These are phyloP conservation scores for Bombylius discolor DNA, from an alignment of 2,888 invertebrate species.

Conservation along the genomic window DNA sequence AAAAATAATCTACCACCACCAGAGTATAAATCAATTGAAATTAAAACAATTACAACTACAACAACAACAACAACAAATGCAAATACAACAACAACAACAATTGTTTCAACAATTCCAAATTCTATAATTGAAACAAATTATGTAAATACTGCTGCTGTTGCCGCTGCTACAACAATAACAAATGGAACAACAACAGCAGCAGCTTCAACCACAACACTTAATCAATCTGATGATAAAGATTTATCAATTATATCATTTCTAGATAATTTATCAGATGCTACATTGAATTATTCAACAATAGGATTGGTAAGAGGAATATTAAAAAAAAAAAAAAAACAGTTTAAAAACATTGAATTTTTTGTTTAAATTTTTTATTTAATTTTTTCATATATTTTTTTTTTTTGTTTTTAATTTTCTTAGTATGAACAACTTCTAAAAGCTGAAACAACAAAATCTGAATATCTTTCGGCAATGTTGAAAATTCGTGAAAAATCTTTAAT, in stretches of 20 bases:
- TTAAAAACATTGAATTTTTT: too few relatives aligned
- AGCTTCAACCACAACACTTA: conserved; percentile 20
- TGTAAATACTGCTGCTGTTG: too few relatives aligned
- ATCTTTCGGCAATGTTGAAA: conserved; percentile 50
- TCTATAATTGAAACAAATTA: background rate
- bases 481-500: conserved; percentile 52
- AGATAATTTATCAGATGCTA: conserved; percentile 20
- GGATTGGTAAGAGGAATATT: conserved; percentile 23
- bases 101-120: background rate
- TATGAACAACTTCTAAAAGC: conserved; percentile 52
- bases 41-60: background rate
- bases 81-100: background rate
- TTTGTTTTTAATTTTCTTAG: conserved; percentile 20
- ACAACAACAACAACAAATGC: background rate
- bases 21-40: conserved; percentile 9
- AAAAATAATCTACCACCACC: conserved; percentile 11
- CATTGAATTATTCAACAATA: conserved; percentile 25
- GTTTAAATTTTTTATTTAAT: too few relatives aligned
- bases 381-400: background rate
- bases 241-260: background rate
- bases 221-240: conserved; percentile 19
- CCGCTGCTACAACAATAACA: too few relatives aligned
- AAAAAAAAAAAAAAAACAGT: background rate
- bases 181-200: background rate
- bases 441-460: conserved; percentile 51